A percentile compares a stretch with the other conserved stretches of the same genome.
Evolutionary conservation across 2,888 invertebrate genomes (phyloP).

Genomic region (Aphidoletes aphidimyza): DNA sequence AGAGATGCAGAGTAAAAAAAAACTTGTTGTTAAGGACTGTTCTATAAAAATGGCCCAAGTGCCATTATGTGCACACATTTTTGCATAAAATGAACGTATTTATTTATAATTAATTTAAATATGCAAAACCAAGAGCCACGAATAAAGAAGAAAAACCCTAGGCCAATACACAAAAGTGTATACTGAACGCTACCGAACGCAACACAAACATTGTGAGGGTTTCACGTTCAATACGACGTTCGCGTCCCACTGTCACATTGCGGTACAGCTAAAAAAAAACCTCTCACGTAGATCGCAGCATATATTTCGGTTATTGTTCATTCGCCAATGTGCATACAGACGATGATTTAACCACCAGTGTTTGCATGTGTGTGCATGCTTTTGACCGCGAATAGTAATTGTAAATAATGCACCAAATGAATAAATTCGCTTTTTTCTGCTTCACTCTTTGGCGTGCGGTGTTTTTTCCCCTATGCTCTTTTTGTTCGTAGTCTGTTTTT

Average conservation of each 20-base stretch:
- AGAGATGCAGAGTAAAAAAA: background rate
- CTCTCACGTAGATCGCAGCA: background rate
- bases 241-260: background rate
- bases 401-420: slow-evolving; percentile 54
- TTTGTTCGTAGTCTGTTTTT: background rate
- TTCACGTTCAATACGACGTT: no score
- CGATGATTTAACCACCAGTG: slow-evolving; percentile 44
- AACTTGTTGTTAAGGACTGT: background rate
- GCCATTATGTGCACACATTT: slow-evolving; percentile 51
- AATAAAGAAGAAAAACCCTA: background rate
- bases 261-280: background rate
- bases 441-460: background rate
- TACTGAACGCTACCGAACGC: background rate
- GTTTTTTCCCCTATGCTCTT: background rate
- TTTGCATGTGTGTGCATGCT: slow-evolving; percentile 52
- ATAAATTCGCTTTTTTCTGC: slow-evolving; percentile 42
- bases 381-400: slow-evolving; percentile 39
- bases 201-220: background rate
- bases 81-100: slow-evolving; percentile 51
- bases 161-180: background rate
- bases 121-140: slow-evolving; percentile 51
- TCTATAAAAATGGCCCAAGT: slow-evolving; percentile 38
- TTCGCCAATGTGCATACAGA: background rate
- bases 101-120: slow-evolving; percentile 54
- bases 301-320: slow-evolving; percentile 43